Evolutionary conservation across 2,888 invertebrate species (phyloP), one percentile per base, ranked within the genome.

Genomic region (Lepidonotus clava): DNA sequence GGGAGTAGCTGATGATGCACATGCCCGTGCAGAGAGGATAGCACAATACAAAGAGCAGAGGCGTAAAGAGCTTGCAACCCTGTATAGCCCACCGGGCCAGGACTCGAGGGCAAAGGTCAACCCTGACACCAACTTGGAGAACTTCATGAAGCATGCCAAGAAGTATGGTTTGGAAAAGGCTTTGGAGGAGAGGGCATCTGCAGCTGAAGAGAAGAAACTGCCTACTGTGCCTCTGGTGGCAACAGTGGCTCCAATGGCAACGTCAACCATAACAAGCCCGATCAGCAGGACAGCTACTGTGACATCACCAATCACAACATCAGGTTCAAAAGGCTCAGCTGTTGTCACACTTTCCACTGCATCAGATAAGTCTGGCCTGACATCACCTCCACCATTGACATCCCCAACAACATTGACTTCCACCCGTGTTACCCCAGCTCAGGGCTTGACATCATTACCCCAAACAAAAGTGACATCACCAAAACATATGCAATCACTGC

Each of bases 41-140:
- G 96, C 96, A 91, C 95, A 95, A 91, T 96, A 96, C 94, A 97
- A 97, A 93, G 96, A 96, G 91, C 96, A 96, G 92, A 95, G 97
- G 86, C 95, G 96, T 88, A 95, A 95, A 91, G 96, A 96, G 93
- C 94, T 96, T 88, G 96, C 96, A 56, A 95, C 24, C 34, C 51
- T 80, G 56, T 86, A 77, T 40, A 77, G 86, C 36, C 80, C 41
- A 2, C 80, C 41, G 46, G 80, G 51, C 80, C 41, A 80, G 51
- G 41, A 46, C 18, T 18, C 41, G 8, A 11, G 32, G 46, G 21
- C 36, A 1, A 71, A 71, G 71, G 38, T 1, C 36, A 38, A 71
- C 38, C 2, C 71, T 71, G 71, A 71, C 36, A 71, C 71, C 34
- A 71, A 71, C 71, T 38, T 80, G 80, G 80, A 80, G 41, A 80